These are phyloP conservation scores for Haliaeetus leucogaster DNA, from an alignment of 2,113 vertebrate species.

Conservation along the genomic window DNA sequence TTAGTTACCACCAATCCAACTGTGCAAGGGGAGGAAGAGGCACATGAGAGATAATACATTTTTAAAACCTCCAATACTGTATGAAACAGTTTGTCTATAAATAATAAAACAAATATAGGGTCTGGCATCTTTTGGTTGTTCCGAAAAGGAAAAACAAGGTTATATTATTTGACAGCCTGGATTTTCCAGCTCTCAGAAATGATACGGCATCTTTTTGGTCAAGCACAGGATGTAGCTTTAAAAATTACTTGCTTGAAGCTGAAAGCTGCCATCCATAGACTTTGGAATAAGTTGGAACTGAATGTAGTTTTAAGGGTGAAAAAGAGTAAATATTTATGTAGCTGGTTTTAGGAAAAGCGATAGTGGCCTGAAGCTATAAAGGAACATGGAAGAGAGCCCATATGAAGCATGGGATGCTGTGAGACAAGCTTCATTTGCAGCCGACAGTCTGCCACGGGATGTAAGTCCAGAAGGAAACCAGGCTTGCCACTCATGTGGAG, in stretches of 20 bases:
- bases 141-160: not conserved
- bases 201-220: not conserved
- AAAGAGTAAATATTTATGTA: not conserved
- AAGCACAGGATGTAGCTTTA: not conserved
- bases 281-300: not conserved
- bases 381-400: not conserved
- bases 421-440: not conserved
- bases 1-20: conserved; percentile 56
- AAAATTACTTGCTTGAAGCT: not conserved
- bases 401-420: not conserved
- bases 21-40: conserved; percentile 38
- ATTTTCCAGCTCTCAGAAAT: not conserved
- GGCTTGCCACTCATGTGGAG: not conserved
- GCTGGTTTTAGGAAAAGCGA: not conserved
- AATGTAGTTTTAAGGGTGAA: not conserved
- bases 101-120: conserved; percentile 43
- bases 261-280: not conserved
- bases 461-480: not conserved
- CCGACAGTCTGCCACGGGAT: not conserved
- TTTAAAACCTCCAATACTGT: conserved; percentile 39
- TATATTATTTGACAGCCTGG: not conserved
- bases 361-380: not conserved
- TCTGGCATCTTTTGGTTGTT: not conserved
- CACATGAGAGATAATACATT: conserved; percentile 42
- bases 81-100: conserved; percentile 36